Conservation (phyloP, 2,888 invertebrate species). For the Ophioninae sp. region DNA sequence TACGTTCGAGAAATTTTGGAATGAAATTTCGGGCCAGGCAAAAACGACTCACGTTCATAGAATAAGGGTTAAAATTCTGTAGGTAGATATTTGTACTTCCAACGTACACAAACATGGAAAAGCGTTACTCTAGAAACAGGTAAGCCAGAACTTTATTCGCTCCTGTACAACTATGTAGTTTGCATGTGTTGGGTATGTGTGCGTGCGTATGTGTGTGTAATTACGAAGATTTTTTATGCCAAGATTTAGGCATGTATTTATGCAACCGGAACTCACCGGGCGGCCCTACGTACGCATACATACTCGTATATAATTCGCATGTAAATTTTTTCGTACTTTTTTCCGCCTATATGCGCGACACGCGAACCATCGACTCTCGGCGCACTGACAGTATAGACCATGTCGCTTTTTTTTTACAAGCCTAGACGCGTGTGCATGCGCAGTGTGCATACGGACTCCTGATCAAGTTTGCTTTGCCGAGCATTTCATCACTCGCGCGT, state of each 20-base stretch:
- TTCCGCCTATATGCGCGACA: conserved; percentile 45
- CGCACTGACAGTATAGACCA: conserved; percentile 30
- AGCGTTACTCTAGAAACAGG: no score
- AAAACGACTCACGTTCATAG: no score
- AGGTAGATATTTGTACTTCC: no score
- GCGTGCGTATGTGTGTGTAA: neutral
- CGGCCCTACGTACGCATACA: neutral
- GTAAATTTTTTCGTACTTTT: conserved; percentile 54
- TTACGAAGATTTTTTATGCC: neutral
- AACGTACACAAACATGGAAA: no score
- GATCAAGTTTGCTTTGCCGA: conserved; percentile 25
- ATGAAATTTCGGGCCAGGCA: no score
- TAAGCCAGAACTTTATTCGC: no score
- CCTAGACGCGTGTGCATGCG: neutral
- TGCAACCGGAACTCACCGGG: conserved; percentile 18
- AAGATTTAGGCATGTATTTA: conserved; percentile 26
- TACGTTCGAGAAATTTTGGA: no score
- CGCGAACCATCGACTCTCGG: conserved; percentile 26
- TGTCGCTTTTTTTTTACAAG: conserved; percentile 40
- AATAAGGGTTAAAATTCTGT: no score
- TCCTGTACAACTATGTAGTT: neutral
- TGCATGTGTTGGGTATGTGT: neutral
- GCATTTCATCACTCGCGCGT: conserved; percentile 31
- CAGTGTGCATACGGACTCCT: conserved; percentile 22
- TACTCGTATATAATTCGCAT: conserved; percentile 48